Base-by-base conservation (phyloP, 2,888 invertebrate species). In the Cynaeus angustus region DNA sequence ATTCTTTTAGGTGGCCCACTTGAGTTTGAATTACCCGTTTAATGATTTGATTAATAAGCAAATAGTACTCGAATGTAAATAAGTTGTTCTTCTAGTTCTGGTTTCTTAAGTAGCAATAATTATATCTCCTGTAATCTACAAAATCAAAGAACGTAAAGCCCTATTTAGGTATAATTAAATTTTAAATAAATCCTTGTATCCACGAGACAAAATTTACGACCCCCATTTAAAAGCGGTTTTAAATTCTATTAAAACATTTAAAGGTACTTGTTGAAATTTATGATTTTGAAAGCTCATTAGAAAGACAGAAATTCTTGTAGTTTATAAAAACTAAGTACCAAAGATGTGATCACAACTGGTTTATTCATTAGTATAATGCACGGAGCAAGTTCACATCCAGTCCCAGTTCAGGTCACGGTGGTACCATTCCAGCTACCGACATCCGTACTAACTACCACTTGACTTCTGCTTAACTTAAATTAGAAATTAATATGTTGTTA, bases 241-340 rank as follows among this genome's bases (percentile, higher is more conserved):
- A 43, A 68, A 68, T 68, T 61, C 45, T 68, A 46, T 68, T 68
- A 61, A 62, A 68, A 55, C 56, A 41, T 68, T 62, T 55, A 66
- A 50, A 64, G 52, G 41, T 64, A 50, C 48, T 68, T 48, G 26
- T 65, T 64, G 43, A 30, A 73, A 73, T 70, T 72, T 71, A 72
- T 68, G 38, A 53, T 66, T 43, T 48, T 62, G 48, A 53, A 10
- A 37, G 64, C 56, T 70, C 72, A 69, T 72, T 73, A 68, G 71
- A 66, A 62, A 65, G 65, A 43, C 45, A 56, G 66, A 48, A 65
- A 70, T 71, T 66, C 70, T 41, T 37, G 48, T 10, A 46, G 56
- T 37, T 64, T 16, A 38, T 48, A 37, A 48, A 62, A 64, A 52
- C 16, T 26, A 59, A 45, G 46, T 41, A 52, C 30, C 53, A 37